Evolutionary conservation across 2,113 vertebrate species (phyloP), one percentile per base, ranked within the genome.

Genomic region (Pelusios castaneus): DNA sequence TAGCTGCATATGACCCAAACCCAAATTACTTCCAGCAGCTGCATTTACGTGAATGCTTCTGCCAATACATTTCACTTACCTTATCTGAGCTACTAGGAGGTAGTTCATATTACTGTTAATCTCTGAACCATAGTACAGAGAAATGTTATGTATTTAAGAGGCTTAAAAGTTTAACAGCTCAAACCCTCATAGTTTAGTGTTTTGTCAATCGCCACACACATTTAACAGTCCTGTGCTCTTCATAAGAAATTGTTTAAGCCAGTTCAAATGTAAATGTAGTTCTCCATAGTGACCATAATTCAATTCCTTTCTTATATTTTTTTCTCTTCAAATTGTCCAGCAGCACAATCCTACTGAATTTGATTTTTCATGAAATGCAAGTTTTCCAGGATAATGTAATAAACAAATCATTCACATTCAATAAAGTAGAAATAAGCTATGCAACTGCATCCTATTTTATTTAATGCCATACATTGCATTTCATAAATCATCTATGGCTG

Each of bases 351-450:
- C 45, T 43, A 80, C 41, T 38, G 21, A 13, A 84, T 55, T 34
- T 47, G 84, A 43, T 94, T 92, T 22, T 83, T 80, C 89, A 94
- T 1, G 78, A 73, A 84, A 8, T 49, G 45, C 12, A 91, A 45
- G 77, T 75, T 92, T 96, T n/a, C 55, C 92, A 58, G 29, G 58
- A 55, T 79, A 88, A 94, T 90, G 67, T 58, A 6, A 93, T 92
- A 24, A n/a, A 92, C 92, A 90, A 43, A 16, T 43, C 24, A 13
- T 76, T 76, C 12, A 27, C 41, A 27, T 43, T 14, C 41, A 43
- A 10, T 76, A 41, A 43, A 3, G 25, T 45, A 45, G 24, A 45
- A 75, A 76, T 27, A 76, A 43, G 12, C 5, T 70, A 70, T 70
- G 34, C n/a, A 45, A 41, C 12, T 12, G 41, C 27, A 12, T 12